Evolutionary conservation across 2,113 vertebrate genomes (phyloP), one percentile per base, ranked within the genome.

Genomic region (Naja naja): DNA sequence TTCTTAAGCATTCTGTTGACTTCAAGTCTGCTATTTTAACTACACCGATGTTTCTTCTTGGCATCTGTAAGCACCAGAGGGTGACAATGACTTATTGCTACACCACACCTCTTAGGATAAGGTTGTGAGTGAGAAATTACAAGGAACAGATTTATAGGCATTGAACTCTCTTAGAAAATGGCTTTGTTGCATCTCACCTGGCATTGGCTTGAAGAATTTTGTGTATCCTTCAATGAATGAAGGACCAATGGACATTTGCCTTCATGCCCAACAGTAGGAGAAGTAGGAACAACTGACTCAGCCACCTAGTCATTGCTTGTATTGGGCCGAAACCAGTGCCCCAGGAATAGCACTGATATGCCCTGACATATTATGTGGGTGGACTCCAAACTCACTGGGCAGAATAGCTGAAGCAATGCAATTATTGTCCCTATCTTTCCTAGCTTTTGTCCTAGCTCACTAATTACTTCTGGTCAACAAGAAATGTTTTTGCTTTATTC

Each of bases 171-270:
- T 89, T 20, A 60, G 39, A 64, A 60, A 91, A 39, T 25, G 43
- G 87, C 92, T 92, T 5, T 0, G 90, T 14, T 43, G 53, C 0
- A 1, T 94, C 92, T 58, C 18, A 0, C 1, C 5, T 25, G 7
- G 0, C 0, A 0, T 85, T 53, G 87, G 54, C 85, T 92, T 74
- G 91, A 64, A 91, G 88, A 56, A 55, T 39, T 94, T 92, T 92
- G 81, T 30, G 69, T 90, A 87, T 90, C 88, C 81, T 92, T 90
- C 90, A 53, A 9, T 87, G 93, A 92, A 94, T 49, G 69, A 87
- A 27, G 64, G 54, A 45, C 87, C 91, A 87, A 85, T 89, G 92
- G 47, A 45, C 12, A 23, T 1, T 52, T 74, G 39, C 55, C 27
- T 8, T 0, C 85, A 94, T 5, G 45, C 91, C 81, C 18, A 60